Evolutionary conservation across 2,797 vertebrate species (phyloP).

Genomic region (Chelon auratus): DNA sequence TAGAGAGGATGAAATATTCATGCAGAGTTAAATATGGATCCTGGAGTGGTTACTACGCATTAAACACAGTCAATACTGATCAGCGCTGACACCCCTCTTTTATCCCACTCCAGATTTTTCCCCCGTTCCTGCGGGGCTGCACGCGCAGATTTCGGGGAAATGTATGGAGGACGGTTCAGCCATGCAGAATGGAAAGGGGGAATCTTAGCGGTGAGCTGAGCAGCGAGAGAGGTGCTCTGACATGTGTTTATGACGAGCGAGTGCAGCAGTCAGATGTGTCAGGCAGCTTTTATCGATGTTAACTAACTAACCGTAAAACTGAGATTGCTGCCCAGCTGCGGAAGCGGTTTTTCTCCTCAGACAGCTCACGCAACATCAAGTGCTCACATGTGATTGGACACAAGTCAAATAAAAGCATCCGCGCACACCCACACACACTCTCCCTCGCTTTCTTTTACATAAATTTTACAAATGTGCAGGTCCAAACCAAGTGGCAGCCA

Average conservation of each 20-base stretch:
- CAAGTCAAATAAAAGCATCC: constrained; percentile 8
- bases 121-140: constrained; percentile 10
- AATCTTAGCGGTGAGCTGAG: constrained; percentile 11
- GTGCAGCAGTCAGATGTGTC: constrained; percentile 58
- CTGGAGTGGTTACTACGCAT: constrained; percentile 70
- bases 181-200: constrained; percentile 50
- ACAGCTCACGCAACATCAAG: constrained; percentile 46
- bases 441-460: no score
- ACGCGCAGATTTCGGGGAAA: constrained; percentile 34
- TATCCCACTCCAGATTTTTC: constrained; percentile 30
- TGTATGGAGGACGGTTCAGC: constrained; percentile 43
- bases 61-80: constrained; percentile 78
- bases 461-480: no score
- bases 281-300: constrained; percentile 55
- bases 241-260: constrained; percentile 60
- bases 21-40: constrained; percentile 82
- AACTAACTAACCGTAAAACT: constrained; percentile 70
- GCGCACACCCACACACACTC: constrained; percentile 7
- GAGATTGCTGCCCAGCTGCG: constrained; percentile 36
- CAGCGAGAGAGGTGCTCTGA: constrained; percentile 15
- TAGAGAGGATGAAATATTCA: constrained; percentile 83
- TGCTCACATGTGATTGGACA: constrained; percentile 17
- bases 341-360: constrained; percentile 43
- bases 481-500: background rate
- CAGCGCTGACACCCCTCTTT: constrained; percentile 65